Evolutionary conservation across 2,888 invertebrate species (phyloP).

Genomic region (Brenthis ino): DNA sequence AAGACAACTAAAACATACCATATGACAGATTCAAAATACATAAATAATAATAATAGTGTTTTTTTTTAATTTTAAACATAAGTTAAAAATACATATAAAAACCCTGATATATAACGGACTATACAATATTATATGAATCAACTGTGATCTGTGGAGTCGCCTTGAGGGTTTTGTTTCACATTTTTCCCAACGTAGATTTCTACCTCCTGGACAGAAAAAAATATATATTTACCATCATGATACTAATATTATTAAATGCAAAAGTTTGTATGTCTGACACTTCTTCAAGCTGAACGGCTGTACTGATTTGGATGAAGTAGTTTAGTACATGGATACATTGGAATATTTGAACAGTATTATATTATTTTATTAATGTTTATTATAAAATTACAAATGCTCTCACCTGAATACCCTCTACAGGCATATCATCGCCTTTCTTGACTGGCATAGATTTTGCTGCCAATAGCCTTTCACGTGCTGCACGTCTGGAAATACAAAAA

Average conservation of each 20-base stretch:
- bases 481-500: constrained; percentile 53
- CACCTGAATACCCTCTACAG: constrained; percentile 64
- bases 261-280: too few relatives aligned
- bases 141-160: constrained; percentile 59
- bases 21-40: not conserved
- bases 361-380: too few relatives aligned
- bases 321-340: too few relatives aligned
- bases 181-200: constrained; percentile 74
- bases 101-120: constrained; percentile 26
- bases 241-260: not conserved
- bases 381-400: constrained; percentile 31
- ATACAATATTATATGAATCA: constrained; percentile 50
- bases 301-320: too few relatives aligned
- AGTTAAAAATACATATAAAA: constrained; percentile 13
- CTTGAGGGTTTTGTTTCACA: constrained; percentile 56
- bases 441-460: constrained; percentile 56
- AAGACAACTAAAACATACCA: not conserved
- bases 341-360: too few relatives aligned
- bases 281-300: too few relatives aligned
- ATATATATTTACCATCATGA: not conserved
- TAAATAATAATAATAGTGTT: not conserved
- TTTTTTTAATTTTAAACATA: not conserved
- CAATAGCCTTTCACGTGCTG: constrained; percentile 68
- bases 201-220: constrained; percentile 62
- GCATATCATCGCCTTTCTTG: constrained; percentile 51